Evolutionary conservation across 2,888 invertebrate genomes (phyloP), one percentile per base, ranked within the genome.

Genomic region (Tuta absoluta): DNA sequence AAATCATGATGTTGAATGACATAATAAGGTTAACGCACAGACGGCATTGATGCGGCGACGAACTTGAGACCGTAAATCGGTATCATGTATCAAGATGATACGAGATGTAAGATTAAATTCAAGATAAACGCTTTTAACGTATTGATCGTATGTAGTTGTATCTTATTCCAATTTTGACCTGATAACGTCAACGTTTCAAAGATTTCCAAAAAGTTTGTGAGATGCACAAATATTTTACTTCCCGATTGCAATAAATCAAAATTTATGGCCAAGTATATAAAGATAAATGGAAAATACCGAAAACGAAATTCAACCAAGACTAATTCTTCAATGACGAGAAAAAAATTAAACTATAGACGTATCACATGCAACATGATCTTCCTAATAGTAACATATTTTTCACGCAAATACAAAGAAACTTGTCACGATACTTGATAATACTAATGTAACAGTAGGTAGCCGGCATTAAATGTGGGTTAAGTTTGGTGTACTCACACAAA

Each of bases 371-470:
- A 45, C 41, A 41, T 4, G 45, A 17, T 17, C 45, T 45, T 17
- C n/a, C n/a, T 17, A 24, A 53, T 10, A 33, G 24, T 56, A 5
- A 56, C 0, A 19, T n/a, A 33, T 17, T 17, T 3, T 33, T 17
- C 17, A 53, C 5, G n/a, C 24, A 19, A 23, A 51, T 8, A 24
- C 24, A 12, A 56, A 7, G 24, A 28, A 56, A 17, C n/a, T 56
- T 33, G 33, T 56, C 56, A 53, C 24, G 68, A 63, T 49, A 69
- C 28, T 63, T 66, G 66, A 70, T 68, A 70, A 45, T 63, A 60
- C 70, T 68, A 70, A 70, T 70, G 70, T 67, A 67, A 58, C 59
- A 56, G 56, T 56, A n/a, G 61, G 63, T 65, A 17, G 41, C 23
- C n/a, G n/a, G n/a, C 41, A 28, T 24, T 58, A n/a, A n/a, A 66